These are phyloP conservation scores for Isoperla grammatica DNA, from an alignment of 2,888 invertebrate species.

Conservation along the genomic window DNA sequence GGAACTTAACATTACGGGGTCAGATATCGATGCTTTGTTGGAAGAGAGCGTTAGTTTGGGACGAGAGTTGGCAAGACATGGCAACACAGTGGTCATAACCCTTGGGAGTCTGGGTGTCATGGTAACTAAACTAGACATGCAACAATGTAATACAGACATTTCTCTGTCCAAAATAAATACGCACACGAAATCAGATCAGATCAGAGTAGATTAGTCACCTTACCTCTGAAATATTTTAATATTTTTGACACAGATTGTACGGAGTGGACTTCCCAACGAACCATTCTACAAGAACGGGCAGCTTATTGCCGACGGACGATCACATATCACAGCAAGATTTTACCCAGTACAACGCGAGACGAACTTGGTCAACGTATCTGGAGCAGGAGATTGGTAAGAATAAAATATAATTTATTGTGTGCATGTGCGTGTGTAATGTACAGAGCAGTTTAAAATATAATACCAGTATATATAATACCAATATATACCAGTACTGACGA, in stretches of 20 bases:
- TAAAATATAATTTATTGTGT: neutral
- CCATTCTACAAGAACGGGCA: slow-evolving; percentile 15
- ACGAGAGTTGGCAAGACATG: slow-evolving; percentile 43
- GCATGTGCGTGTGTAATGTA: neutral
- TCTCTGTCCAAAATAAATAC: no score
- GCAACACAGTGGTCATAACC: slow-evolving; percentile 58
- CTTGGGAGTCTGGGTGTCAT: slow-evolving; percentile 56
- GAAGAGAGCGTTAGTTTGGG: slow-evolving; percentile 41
- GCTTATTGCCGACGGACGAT: neutral
- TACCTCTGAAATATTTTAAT: slow-evolving; percentile 1
- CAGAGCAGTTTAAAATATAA: neutral
- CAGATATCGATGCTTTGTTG: slow-evolving; percentile 30
- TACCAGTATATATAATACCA: no score
- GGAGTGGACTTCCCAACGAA: slow-evolving; percentile 22
- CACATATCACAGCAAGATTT: slow-evolving; percentile 19
- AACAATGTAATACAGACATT: no score
- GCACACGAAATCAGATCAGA: no score
- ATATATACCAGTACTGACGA: no score
- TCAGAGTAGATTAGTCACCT: neutral
- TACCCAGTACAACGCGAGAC: slow-evolving; percentile 27
- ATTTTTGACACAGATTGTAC: slow-evolving; percentile 27
- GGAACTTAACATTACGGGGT: neutral
- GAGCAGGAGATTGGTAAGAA: slow-evolving; percentile 67
- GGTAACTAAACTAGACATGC: slow-evolving; percentile 23
- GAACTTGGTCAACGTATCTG: slow-evolving; percentile 66